Percentiles rank a stretch among this genome's conserved stretches.
phyloP scores from a whole-genome alignment of 1,140 invertebrate species.

The Heliconius melpomene region DNA sequence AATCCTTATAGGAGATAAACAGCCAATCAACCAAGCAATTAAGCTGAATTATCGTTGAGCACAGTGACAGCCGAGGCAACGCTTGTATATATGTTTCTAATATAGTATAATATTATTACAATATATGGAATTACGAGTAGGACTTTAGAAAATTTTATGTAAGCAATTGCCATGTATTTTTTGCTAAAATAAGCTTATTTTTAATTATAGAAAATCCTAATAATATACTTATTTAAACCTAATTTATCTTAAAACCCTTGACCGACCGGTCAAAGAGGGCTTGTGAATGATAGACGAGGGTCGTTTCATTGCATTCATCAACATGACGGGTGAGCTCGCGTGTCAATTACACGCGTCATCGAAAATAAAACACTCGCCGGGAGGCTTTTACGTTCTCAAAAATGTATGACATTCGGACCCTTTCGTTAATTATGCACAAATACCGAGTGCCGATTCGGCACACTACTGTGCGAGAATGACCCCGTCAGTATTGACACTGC shows the following conservation, averaged over 20 bases:
- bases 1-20: slow-evolving; percentile 24
- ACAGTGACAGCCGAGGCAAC: background rate
- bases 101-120: too few relatives aligned
- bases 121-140: too few relatives aligned
- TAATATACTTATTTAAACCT: background rate
- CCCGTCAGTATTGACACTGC: background rate
- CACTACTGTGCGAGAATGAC: background rate
- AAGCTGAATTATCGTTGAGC: slow-evolving; percentile 24
- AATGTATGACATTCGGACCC: slow-evolving; percentile 11
- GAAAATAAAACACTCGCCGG: slow-evolving; percentile 12
- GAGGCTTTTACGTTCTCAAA: slow-evolving; percentile 15
- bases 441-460: background rate
- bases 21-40: slow-evolving; percentile 36
- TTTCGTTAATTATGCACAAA: slow-evolving; percentile 17
- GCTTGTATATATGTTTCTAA: background rate
- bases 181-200: too few relatives aligned
- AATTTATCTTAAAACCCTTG: background rate
- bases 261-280: background rate
- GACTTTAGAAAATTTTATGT: too few relatives aligned
- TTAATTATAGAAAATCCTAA: too few relatives aligned
- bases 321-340: background rate
- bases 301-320: background rate
- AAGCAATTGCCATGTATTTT: too few relatives aligned
- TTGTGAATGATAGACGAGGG: background rate
- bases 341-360: slow-evolving; percentile 28